Evolutionary conservation across 2,113 vertebrate species (phyloP), one percentile per base, ranked within the genome.

Genomic region (Thamnaconus septentrionalis): DNA sequence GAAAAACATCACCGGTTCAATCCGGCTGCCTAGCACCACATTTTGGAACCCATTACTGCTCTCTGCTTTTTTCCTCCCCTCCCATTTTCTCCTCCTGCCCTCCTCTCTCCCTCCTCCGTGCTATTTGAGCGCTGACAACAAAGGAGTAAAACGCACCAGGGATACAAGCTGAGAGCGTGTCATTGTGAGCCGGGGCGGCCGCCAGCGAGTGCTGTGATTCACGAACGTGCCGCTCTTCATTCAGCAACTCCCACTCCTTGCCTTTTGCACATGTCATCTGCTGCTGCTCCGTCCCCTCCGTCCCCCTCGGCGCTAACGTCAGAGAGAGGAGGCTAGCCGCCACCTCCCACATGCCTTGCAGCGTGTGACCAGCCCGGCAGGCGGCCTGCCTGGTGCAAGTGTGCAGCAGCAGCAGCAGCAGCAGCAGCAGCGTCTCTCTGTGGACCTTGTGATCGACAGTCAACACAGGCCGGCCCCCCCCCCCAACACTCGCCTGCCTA

Each of bases 251-350:
- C 87, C 81, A 89, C 88, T 81, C 69, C 59, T 70, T 54, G 18
- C 18, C 18, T 31, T 84, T 78, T 80, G 80, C 82, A 87, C 88
- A 85, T 85, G 85, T 85, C 88, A 87, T 85, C 85, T 87, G 85
- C 68, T 87, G 85, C 68, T 70, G 65, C 67, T 60, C 74, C 60
- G 77, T 85, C 79, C 79, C 69, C 64, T 11, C 74, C 60, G 77
- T 85, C 79, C 79, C 69, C 64, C 9, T 78, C 70, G 62, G 43
- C 53, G 63, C 79, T 80, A 61, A 78, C 82, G 67, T 85, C 82
- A 86, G 69, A 79, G 74, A 86, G 69, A 79, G 74, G 71, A 72
- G 66, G 81, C 85, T 77, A 68, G 55, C 73, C 71, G 51, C 82
- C 18, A 31, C 75, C 74, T 85, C 78, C 84, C 68, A 78, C 79